Evolutionary conservation across 2,888 invertebrate genomes (phyloP).

Genomic region (Phanerotoma sp.): DNA sequence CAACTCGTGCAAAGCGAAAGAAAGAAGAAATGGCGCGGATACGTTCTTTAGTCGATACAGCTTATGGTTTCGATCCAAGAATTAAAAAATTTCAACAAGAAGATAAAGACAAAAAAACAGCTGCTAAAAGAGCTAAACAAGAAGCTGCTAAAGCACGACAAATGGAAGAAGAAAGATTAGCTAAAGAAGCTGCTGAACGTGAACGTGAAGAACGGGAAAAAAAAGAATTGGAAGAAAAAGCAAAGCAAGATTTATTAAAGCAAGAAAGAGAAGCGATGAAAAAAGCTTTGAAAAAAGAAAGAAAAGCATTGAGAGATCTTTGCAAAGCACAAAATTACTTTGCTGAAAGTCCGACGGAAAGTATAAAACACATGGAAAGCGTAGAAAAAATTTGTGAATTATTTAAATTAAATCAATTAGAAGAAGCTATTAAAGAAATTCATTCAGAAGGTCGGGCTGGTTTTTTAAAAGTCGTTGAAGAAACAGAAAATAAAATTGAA

Average conservation of each 20-base stretch:
- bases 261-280: constrained; percentile 85
- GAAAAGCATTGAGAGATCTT: constrained; percentile 75
- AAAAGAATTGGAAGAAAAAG: constrained; percentile 79
- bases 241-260: constrained; percentile 76
- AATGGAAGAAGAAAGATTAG: constrained; percentile 79
- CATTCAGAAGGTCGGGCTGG: constrained; percentile 66
- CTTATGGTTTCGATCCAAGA: constrained; percentile 92
- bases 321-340: constrained; percentile 85
- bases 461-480: constrained; percentile 69
- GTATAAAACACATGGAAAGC: constrained; percentile 83
- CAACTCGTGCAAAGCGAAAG: constrained; percentile 86
- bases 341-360: constrained; percentile 68
- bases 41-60: constrained; percentile 86
- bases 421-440: constrained; percentile 73
- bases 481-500: constrained; percentile 75
- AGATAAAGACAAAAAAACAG: constrained; percentile 87
- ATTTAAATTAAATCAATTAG: constrained; percentile 70
- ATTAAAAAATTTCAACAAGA: constrained; percentile 91
- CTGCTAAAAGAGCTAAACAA: constrained; percentile 85
- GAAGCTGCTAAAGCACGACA: constrained; percentile 79
- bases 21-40: constrained; percentile 97
- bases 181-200: constrained; percentile 68
- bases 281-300: constrained; percentile 83
- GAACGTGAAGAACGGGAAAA: constrained; percentile 69
- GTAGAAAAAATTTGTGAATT: constrained; percentile 89